Evolutionary conservation across 2,113 vertebrate species (phyloP).

Genomic region (Eclectus roratus): DNA sequence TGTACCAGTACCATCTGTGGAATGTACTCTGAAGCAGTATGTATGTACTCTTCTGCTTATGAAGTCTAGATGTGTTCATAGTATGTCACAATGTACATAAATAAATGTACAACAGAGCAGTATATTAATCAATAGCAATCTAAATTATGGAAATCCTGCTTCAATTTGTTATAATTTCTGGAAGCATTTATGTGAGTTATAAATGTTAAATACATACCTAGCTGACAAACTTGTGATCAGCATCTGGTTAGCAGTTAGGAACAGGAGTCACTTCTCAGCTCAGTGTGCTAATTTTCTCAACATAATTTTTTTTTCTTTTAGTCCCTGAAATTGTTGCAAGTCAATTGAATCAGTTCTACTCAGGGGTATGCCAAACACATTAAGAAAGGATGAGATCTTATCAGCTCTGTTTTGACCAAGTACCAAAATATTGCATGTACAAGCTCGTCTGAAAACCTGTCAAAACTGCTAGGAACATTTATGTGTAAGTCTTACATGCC

Average conservation of each 20-base stretch:
- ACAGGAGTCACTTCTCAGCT: not conserved
- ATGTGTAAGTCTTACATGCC: not conserved
- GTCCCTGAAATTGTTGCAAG: not conserved
- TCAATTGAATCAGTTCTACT: not conserved
- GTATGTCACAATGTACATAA: not conserved
- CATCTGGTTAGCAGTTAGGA: not conserved
- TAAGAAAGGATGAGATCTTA: not conserved
- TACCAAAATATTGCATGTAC: not conserved
- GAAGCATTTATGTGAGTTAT: not conserved
- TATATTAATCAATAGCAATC: slow-evolving; percentile 34
- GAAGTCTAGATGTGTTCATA: slow-evolving; percentile 16
- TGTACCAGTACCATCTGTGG: not conserved
- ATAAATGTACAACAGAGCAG: slow-evolving; percentile 5
- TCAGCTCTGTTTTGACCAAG: not conserved
- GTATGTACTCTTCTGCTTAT: slow-evolving; percentile 7
- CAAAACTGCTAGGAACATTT: not conserved
- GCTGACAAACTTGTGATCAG: not conserved
- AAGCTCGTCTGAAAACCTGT: not conserved
- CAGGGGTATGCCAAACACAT: not conserved
- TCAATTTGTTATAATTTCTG: not conserved
- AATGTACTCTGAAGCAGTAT: slow-evolving; percentile 37
- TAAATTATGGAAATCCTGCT: not conserved
- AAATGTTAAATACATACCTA: not conserved
- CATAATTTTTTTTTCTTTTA: not conserved
- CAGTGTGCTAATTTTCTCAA: not conserved